phyloP scores from a whole-genome alignment of 1,140 invertebrate species.

The Drosophila trapezifrons region DNA sequence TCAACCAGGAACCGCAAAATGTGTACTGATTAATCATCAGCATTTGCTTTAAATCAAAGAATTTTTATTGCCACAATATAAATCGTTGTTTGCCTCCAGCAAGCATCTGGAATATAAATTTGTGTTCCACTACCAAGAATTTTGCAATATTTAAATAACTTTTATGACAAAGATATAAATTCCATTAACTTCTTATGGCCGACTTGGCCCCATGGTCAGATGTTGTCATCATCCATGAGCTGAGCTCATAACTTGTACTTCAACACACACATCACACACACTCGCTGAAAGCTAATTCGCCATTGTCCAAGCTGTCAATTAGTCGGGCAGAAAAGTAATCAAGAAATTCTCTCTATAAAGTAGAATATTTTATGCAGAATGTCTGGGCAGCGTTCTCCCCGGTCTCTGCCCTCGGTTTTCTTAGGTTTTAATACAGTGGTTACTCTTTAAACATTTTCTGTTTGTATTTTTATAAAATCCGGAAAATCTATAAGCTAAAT shows the following conservation, averaged over 20 bases:
- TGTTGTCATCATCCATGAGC: constrained; percentile 41
- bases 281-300: constrained; percentile 32
- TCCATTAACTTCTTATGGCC: constrained; percentile 39
- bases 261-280: constrained; percentile 16
- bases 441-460: background rate
- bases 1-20: background rate
- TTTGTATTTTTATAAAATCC: too few species aligned
- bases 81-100: constrained; percentile 11
- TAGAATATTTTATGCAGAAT: constrained; percentile 14
- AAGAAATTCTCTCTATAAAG: constrained; percentile 19
- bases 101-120: constrained; percentile 43
- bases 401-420: background rate
- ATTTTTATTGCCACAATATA: constrained; percentile 35
- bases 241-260: constrained; percentile 40
- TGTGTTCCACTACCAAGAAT: background rate
- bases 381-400: background rate
- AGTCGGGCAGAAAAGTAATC: constrained; percentile 36
- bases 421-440: constrained; percentile 3
- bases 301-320: constrained; percentile 42
- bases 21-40: constrained; percentile 12
- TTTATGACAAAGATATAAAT: constrained; percentile 31
- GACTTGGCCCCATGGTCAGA: constrained; percentile 35
- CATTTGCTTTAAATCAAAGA: constrained; percentile 24
- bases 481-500: background rate
- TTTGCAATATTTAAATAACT: constrained; percentile 14